Evolutionary conservation across 2,888 invertebrate species (phyloP).

Genomic region (Cheilosia scutellata): DNA sequence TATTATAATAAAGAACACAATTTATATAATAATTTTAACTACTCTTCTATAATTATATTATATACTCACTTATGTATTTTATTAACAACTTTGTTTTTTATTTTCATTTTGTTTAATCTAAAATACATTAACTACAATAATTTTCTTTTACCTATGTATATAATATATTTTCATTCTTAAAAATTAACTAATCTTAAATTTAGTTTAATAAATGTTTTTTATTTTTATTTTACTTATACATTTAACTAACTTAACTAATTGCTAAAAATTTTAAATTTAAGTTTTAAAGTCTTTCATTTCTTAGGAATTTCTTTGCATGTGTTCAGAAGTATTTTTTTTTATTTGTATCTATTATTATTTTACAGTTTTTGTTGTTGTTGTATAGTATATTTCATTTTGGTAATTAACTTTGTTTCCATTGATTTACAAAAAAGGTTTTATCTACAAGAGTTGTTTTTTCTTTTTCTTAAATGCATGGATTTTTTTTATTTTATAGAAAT

Average conservation of each 20-base stretch:
- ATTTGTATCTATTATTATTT: conserved; percentile 22
- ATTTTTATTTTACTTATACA: conserved; percentile 34
- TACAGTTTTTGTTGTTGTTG: conserved; percentile 41
- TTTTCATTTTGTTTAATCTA: conserved; percentile 46
- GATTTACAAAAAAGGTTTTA: conserved; percentile 66
- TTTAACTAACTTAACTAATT: conserved; percentile 58
- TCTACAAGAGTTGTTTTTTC: conserved; percentile 74
- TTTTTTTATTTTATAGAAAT: conserved; percentile 34
- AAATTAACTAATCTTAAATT: conserved; percentile 50
- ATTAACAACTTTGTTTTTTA: conserved; percentile 33
- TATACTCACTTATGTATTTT: conserved; percentile 20
- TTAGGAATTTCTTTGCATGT: conserved; percentile 81
- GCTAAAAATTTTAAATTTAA: conserved; percentile 57
- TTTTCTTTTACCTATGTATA: conserved; percentile 31
- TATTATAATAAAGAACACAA: conserved; percentile 68
- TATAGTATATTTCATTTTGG: conserved; percentile 42
- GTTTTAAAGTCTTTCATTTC: conserved; percentile 83
- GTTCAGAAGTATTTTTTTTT: conserved; percentile 63
- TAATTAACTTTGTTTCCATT: conserved; percentile 59
- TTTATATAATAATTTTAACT: conserved; percentile 55
- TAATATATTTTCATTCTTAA: conserved; percentile 32
- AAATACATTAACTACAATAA: conserved; percentile 48
- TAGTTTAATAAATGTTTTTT: conserved; percentile 39
- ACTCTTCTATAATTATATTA: conserved; percentile 30
- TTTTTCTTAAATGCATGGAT: conserved; percentile 53